Evolutionary conservation across 2,888 invertebrate species (phyloP).

Genomic region (Noctua comes): DNA sequence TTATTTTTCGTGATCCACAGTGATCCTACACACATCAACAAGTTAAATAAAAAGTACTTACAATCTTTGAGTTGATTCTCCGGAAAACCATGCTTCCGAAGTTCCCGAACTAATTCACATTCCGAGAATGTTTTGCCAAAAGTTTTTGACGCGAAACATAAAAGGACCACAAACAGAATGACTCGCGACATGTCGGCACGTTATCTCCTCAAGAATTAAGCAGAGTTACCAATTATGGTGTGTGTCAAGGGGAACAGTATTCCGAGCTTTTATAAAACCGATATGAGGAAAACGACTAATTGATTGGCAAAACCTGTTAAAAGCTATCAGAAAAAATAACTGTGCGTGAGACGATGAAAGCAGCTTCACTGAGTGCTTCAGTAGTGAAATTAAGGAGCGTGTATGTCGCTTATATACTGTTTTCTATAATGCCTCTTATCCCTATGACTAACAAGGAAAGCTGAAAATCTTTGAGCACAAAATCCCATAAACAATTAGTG

Average conservation of each 20-base stretch:
- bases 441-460: constrained; percentile 52
- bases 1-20: neutral
- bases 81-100: constrained; percentile 75
- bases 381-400: neutral
- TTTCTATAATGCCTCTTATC: constrained; percentile 7
- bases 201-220: constrained; percentile 62
- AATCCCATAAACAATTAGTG: constrained; percentile 30
- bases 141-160: constrained; percentile 54
- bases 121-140: constrained; percentile 67
- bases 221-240: constrained; percentile 56
- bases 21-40: too few relatives aligned
- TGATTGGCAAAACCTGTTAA: constrained; percentile 69
- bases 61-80: constrained; percentile 74
- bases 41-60: constrained; percentile 66
- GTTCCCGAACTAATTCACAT: constrained; percentile 74
- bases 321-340: constrained; percentile 43
- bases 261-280: constrained; percentile 61
- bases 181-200: constrained; percentile 68
- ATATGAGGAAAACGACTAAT: constrained; percentile 65
- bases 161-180: constrained; percentile 51
- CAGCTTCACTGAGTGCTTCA: constrained; percentile 22
- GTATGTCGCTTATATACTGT: constrained; percentile 44
- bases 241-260: constrained; percentile 73
- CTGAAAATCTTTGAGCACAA: constrained; percentile 10
- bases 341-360: constrained; percentile 24